Evolutionary conservation across 2,888 invertebrate genomes (phyloP), one percentile per base, ranked within the genome.

Genomic region (Andrena marginata): DNA sequence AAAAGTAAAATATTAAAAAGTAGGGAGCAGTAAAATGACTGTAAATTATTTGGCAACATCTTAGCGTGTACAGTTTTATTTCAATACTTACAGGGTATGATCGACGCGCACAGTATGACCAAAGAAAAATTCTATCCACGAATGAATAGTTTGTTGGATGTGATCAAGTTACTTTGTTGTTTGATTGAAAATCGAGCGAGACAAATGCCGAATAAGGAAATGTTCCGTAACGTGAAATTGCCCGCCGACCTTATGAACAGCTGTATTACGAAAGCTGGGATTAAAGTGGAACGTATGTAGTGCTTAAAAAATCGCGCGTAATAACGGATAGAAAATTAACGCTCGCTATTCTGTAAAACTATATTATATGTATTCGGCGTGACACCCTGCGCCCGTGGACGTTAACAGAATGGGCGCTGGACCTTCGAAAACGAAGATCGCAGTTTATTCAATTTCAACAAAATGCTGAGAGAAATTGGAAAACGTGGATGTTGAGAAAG

Each of bases 281-380:
- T 42, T 7, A 49, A 78, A 29, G 49, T 59, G 16, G 26, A 26
- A 31, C 26, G 79, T 72, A 51, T 10, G 63, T 54, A 68, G 3
- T 10, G 0, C 1, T 35, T 33, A 20, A 31, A 7, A 0, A 54
- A 54, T 33, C 31, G 10, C 56, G 13, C 16, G 42, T 16, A 56
- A 10, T 26, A 23, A 56, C 10, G 10, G 56, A 56, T 56, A n/a
- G 0, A 56, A 26, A 10, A 26, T 31, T 51, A 20, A 51, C 4
- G 49, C 31, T 10, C 16, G 10, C 20, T 51, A 2, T 51, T 31
- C 51, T 1, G 8, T n/a, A 10, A 16, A 51, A 10, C 10, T 23
- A n/a, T 49, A 8, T 4, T 13, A 1, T 49, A 49, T n/a, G 10
- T 48, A 64, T n/a, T 16, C 8, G 13, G 0, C 26, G 6, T 0